Conservation (phyloP, 2,113 vertebrate genomes). For the Mustela lutreola region DNA sequence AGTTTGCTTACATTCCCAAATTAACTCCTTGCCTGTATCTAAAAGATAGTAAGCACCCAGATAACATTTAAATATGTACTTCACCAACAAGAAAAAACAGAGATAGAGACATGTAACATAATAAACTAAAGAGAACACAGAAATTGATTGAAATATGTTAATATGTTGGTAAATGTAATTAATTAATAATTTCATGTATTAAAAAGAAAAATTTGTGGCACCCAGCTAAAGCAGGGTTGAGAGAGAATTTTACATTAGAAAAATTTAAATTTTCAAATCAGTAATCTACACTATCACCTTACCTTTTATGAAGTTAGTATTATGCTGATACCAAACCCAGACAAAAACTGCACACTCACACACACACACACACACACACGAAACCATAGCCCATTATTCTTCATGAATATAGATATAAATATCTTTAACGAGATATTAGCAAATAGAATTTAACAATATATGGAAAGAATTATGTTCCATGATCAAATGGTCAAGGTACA, state of each 20-base stretch:
- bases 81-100: background rate
- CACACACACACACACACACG: background rate
- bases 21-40: background rate
- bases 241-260: background rate
- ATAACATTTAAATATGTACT: background rate
- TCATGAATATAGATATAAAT: conserved; percentile 10
- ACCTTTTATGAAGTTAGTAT: background rate
- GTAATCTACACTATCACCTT: background rate
- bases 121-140: background rate
- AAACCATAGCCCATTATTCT: background rate
- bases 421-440: background rate
- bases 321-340: background rate
- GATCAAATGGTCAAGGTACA: background rate
- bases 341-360: background rate
- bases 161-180: background rate
- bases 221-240: background rate
- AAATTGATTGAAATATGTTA: background rate
- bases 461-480: background rate
- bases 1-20: conserved; percentile 11
- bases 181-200: background rate
- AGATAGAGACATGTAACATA: background rate
- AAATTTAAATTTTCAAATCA: background rate
- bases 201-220: conserved; percentile 32
- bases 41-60: background rate
- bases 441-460: background rate